Evolutionary conservation across 2,797 vertebrate genomes (phyloP).

Genomic region (Melopsittacus undulatus): DNA sequence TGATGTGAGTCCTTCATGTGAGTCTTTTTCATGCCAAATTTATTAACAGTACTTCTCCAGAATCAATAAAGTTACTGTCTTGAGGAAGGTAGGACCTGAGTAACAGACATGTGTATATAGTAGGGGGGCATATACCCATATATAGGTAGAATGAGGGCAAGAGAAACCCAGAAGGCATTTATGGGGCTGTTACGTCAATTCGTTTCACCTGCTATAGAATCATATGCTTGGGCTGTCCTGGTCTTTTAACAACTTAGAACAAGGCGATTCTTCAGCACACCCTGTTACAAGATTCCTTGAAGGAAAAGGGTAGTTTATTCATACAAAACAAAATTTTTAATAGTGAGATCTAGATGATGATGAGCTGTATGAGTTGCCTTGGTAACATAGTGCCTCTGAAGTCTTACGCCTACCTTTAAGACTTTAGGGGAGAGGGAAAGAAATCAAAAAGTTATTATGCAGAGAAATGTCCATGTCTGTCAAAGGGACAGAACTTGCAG

Average conservation of each 20-base stretch:
- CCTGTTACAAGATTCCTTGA: neutral
- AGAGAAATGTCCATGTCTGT: neutral
- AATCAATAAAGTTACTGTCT: neutral
- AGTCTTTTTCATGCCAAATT: neutral
- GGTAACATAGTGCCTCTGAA: neutral
- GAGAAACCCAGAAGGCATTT: neutral
- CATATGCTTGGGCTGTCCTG: neutral
- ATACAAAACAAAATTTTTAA: neutral
- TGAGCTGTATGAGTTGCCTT: neutral
- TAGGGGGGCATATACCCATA: too few species aligned
- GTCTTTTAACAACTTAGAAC: neutral
- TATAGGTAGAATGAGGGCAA: neutral
- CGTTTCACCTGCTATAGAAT: rapidly evolving
- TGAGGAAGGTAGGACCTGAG: neutral
- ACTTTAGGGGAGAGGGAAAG: neutral
- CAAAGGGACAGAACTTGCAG: neutral
- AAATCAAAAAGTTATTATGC: neutral
- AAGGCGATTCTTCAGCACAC: neutral
- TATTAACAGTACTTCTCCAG: neutral
- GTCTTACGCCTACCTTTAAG: neutral
- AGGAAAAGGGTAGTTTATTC: neutral
- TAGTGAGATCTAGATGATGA: neutral
- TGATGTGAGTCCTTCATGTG: neutral
- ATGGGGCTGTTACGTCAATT: neutral
- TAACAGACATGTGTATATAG: neutral